Base-by-base conservation (phyloP, 1,140 invertebrate genomes). In the Tetramorium alpestre region DNA sequence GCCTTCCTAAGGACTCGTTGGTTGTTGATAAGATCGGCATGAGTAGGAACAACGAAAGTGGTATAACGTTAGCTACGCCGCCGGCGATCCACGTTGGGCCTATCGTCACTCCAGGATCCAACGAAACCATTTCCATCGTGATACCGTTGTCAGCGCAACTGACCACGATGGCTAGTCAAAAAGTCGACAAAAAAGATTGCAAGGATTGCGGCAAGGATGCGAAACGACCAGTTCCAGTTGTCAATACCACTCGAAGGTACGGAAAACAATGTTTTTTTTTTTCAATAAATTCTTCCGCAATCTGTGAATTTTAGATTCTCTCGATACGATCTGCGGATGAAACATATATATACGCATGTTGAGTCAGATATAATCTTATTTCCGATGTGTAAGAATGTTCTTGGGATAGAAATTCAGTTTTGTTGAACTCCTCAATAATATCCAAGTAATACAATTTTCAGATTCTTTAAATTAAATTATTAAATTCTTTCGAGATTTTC, bases 101-200 rank as follows among this genome's bases (percentile, higher is more conserved):
- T 6, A 94, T 95, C 44, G 90, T 95, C 1, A 93, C 93, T 41
- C 93, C 93, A 4, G 90, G 89, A 0, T 92, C 92, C 7, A 94
- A 94, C 51, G 94, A 95, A 62, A 94, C 94, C 1, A 95, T 95
- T 73, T 95, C 95, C 1, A 95, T 95, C 65, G 93, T 95, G 47
- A 95, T 95, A 90, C 95, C 94, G 47, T 88, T 85, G 73, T 88
- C 72, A n/a, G 80, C 86, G 0, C 87, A 87, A n/a, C 64, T 85
- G 87, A 85, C 91, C 3, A 89, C 91, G 3, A 77, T 89, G 38
- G 62, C 85, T 33, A 72, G 58, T 18, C 89, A 90, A 25, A 89
- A 87, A 25, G 41, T 82, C 16, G 65, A 89, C 2, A 88, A 89
- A 4, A 51, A 33, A 4, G 33, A 89, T 0, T 88, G 82, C 38